Evolutionary conservation across 2,113 vertebrate genomes (phyloP).

Genomic region (Chaetura pelagica): DNA sequence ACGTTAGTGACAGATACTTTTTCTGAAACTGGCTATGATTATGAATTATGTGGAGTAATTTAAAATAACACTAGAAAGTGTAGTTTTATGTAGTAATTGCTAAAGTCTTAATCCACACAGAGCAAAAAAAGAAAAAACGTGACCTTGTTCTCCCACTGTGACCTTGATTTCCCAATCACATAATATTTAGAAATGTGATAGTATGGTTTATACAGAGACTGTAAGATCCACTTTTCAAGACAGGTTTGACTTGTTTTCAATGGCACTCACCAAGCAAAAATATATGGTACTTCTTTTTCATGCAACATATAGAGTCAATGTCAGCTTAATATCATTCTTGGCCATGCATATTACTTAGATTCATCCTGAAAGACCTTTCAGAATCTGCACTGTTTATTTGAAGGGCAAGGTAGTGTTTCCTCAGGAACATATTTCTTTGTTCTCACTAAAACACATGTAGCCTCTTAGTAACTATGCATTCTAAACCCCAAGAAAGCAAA

Average conservation of each 20-base stretch:
- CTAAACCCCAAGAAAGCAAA: neutral
- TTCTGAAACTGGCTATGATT: neutral
- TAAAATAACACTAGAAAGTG: neutral
- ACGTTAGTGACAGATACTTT: neutral
- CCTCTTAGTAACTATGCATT: neutral
- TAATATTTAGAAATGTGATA: neutral
- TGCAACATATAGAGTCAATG: neutral
- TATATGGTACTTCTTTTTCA: neutral
- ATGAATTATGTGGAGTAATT: neutral
- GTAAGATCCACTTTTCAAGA: neutral
- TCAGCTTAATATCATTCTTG: neutral
- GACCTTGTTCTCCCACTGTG: neutral
- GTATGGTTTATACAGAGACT: neutral
- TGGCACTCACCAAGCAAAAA: neutral
- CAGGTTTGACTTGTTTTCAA: neutral
- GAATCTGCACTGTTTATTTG: neutral
- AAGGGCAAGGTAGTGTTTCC: neutral
- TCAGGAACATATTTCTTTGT: neutral
- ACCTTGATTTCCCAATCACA: neutral
- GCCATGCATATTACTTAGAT: neutral
- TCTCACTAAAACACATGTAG: neutral
- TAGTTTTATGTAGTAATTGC: neutral
- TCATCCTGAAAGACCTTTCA: neutral
- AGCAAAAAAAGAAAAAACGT: neutral
- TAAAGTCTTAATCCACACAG: neutral